Base-by-base conservation (phyloP, 2,797 vertebrate genomes). In the Malacoraja senta region DNA sequence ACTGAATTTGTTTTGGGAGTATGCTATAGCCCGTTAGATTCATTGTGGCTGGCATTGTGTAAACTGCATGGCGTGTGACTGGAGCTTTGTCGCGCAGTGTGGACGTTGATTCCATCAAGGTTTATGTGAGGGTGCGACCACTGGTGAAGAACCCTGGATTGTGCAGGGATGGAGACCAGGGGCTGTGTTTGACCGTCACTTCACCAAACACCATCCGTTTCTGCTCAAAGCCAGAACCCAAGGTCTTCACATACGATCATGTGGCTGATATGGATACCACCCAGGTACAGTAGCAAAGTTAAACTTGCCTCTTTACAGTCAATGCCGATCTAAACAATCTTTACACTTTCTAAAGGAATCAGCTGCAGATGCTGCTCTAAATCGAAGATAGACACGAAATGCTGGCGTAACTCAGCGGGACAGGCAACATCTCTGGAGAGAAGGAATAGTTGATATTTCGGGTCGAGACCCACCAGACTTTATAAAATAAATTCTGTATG, bases 41-140 rank as follows among this genome's bases (percentile, higher is more conserved):
- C 2, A 8, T 10, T 8, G 79, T 81, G 35, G 8, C 10, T 32
- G 83, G 61, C 13, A 86, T 17, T 63, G 15, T 29, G 1, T 86
- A 58, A 86, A 65, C 8, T 86, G 61, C 4, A 86, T 63, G n/a
- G 32, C 8, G 8, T 88, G 63, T 35, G 32, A 88, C 29, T 88
- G 63, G 65, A 24, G 15, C 32, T 88, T 88, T 88, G 84, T 88
- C 63, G 35, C 35, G 84, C 84, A 98, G 97, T 94, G 95, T 94
- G 94, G 98, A 99, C 95, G 97, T 97, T 71, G 98, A 99, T 94
- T 96, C 98, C 72, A 98, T 99, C 95, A 99, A 98, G 95, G 98
- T 99, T 19, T 99, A 98, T 88, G 97, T 99, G 0, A 96, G 99
- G 74, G 98, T 99, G 0, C 97, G 99, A 65, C 98, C 99, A 7